Evolutionary conservation across 2,888 invertebrate species (phyloP), one percentile per base, ranked within the genome.

Genomic region (Dinocampus coccinellae): DNA sequence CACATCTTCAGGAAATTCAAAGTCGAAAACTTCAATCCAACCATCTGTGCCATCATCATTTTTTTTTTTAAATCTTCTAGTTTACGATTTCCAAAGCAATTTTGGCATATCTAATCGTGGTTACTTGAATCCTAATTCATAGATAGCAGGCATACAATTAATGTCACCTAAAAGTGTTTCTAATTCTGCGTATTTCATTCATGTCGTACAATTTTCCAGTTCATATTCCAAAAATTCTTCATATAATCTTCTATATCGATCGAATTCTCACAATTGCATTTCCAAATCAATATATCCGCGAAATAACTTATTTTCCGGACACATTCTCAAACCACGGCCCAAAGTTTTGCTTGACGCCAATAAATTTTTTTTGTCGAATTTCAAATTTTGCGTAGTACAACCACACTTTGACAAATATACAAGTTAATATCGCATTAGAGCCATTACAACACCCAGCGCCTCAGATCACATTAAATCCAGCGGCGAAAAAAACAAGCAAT

Each of bases 331-430:
- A 7, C 97, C 94, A 88, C 93, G 92, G n/a, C 99, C 99, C 82
- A 99, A 89, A 34, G 94, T 92, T 89, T 98, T 99, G 77, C 99
- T 91, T 0, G 99, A 98, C 69, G 92, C 91, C 64, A 91, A 90
- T 69, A 99, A 90, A 86, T 98, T 93, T 87, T n/a, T 97, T 97
- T 85, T 96, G 97, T 68, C 99, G 90, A 24, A 99, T 94, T 91
- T 99, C 99, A 89, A 99, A 99, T 81, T 99, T 95, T 0, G 98
- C 98, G 89, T 95, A 98, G 83, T 97, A 91, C 13, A 99, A 89
- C 99, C 99, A 99, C 73, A 99, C 92, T 90, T 99, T 99, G 11
- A 98, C 97, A 88, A 99, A 99, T 1, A 99, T 99, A n/a, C n/a
- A n/a, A n/a, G n/a, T n/a, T n/a, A n/a, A n/a, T n/a, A n/a, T n/a